These are phyloP conservation scores for Zoroaster sp. DNA, from an alignment of 53 echinoderm and acorn worm species.

Conservation along the genomic window DNA sequence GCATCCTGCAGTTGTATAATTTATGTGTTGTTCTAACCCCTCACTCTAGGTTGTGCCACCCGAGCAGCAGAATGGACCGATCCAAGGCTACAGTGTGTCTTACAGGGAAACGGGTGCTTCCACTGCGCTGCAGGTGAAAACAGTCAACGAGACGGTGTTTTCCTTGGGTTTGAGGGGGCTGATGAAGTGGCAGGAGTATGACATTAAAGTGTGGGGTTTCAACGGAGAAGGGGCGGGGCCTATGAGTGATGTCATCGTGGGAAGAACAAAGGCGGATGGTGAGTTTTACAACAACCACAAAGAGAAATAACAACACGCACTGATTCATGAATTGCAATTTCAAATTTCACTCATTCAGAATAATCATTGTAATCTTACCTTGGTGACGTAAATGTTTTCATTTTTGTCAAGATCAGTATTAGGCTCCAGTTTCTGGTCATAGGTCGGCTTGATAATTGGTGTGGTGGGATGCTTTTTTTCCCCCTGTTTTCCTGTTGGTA, in stretches of 20 bases:
- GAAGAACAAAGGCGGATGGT: conserved; percentile 72
- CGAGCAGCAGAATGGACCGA: conserved; percentile 64
- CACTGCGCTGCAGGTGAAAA: neutral
- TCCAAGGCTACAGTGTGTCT: conserved; percentile 69
- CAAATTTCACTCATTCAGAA: too few relatives aligned
- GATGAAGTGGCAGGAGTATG: conserved; percentile 71
- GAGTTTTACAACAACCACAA: neutral
- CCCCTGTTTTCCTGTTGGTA: too few relatives aligned
- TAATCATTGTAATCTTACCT: too few relatives aligned
- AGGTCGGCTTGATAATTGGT: too few relatives aligned
- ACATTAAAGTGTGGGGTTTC: conserved; percentile 65
- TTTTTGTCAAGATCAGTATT: too few relatives aligned
- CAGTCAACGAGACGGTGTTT: conserved; percentile 11
- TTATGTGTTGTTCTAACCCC: neutral
- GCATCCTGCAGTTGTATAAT: neutral
- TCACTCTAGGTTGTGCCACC: conserved; percentile 56
- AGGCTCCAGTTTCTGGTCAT: too few relatives aligned
- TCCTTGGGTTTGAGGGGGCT: conserved; percentile 52
- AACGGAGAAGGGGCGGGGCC: conserved; percentile 66
- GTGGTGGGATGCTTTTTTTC: too few relatives aligned
- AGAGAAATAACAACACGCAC: neutral
- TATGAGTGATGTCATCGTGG: conserved; percentile 9
- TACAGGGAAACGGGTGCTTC: conserved; percentile 48
- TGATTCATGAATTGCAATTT: neutral
- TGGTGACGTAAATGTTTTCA: too few relatives aligned